phyloP scores from a whole-genome alignment of 2,113 vertebrate genomes.

The Dasyornis broadbenti region DNA sequence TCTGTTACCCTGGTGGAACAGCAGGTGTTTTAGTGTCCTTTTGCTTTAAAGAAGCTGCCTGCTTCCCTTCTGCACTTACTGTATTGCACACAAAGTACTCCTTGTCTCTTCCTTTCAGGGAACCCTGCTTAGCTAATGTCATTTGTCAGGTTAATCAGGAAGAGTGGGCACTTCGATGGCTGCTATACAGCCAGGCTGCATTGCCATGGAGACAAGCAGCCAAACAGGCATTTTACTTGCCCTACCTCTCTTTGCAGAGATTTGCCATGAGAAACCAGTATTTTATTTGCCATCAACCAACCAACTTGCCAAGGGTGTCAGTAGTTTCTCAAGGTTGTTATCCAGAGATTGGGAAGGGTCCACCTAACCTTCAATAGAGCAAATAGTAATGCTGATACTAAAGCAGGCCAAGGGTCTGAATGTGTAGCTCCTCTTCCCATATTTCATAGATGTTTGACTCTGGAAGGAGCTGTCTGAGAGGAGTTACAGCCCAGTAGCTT shows the following conservation, averaged over 20 bases:
- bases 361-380: not conserved
- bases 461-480: not conserved
- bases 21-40: not conserved
- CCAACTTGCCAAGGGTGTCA: not conserved
- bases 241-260: not conserved
- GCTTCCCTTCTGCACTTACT: not conserved
- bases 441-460: not conserved
- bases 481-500: not conserved
- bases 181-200: not conserved
- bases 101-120: not conserved
- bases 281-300: not conserved
- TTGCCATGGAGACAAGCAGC: constrained; percentile 41
- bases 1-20: not conserved
- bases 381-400: not conserved
- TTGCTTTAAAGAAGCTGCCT: not conserved
- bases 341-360: not conserved
- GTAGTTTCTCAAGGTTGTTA: not conserved
- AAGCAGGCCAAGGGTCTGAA: not conserved
- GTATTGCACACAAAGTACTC: constrained; percentile 24
- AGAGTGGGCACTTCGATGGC: constrained; percentile 22
- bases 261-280: not conserved
- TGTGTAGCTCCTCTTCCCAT: not conserved
- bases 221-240: constrained; percentile 23
- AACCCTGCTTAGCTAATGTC: constrained; percentile 24
- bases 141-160: constrained; percentile 52